These are phyloP conservation scores for Cyphomyrmex costatus DNA, from an alignment of 1,140 invertebrate species.

Conservation along the genomic window DNA sequence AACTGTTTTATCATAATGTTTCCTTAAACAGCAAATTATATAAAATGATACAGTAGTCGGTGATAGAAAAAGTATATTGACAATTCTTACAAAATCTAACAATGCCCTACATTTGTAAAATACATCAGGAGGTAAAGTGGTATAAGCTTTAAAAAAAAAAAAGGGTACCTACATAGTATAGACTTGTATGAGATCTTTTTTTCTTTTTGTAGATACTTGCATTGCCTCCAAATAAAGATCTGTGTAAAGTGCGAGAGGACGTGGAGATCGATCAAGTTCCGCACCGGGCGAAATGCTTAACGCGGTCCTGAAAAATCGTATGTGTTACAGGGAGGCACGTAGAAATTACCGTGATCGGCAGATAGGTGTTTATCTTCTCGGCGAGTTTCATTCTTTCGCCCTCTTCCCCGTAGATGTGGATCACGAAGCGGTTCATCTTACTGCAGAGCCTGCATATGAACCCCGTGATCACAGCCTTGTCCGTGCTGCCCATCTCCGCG, in stretches of 20 bases:
- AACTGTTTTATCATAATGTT: slow-evolving; percentile 2
- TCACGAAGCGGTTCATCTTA: slow-evolving; percentile 92
- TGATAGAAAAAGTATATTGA: neutral
- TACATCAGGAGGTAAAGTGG: neutral
- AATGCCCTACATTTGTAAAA: neutral
- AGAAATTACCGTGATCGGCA: slow-evolving; percentile 90
- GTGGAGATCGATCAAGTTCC: neutral
- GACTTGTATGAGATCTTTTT: neutral
- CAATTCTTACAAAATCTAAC: neutral
- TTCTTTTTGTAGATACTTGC: neutral
- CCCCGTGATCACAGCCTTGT: slow-evolving; percentile 91
- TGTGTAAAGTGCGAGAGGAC: neutral
- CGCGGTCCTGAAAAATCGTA: too few species aligned
- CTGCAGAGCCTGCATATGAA: slow-evolving; percentile 93
- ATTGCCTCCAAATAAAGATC: neutral
- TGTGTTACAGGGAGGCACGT: neutral
- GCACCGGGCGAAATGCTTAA: neutral
- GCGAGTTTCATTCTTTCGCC: slow-evolving; percentile 90
- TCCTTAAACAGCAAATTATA: neutral
- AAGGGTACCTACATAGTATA: neutral
- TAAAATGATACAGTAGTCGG: neutral
- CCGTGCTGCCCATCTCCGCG: slow-evolving; percentile 90
- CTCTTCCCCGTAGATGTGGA: slow-evolving; percentile 93
- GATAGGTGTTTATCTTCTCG: slow-evolving; percentile 92
- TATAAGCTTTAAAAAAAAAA: neutral